A percentile compares a stretch with the other conserved stretches of the same genome.
Evolutionary conservation across 2,797 vertebrate genomes (phyloP).

Genomic region (Borostomias antarcticus): DNA sequence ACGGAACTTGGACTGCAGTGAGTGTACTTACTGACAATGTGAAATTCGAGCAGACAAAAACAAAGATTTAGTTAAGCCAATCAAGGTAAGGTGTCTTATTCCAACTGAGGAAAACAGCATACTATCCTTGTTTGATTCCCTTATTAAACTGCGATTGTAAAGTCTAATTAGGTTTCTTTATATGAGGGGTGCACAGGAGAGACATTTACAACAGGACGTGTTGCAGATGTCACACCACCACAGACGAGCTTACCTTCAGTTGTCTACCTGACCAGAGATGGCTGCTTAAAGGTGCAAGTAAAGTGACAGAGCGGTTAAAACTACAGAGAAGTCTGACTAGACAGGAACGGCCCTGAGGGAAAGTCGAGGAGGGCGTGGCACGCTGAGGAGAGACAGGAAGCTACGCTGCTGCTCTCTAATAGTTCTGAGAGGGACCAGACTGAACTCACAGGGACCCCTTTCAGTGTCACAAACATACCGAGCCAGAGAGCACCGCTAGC

Average conservation of each 20-base stretch:
- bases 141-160: neutral
- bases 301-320: conserved; percentile 66
- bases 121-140: neutral
- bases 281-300: conserved; percentile 74
- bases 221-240: conserved; percentile 65
- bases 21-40: conserved; percentile 30
- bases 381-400: conserved; percentile 2
- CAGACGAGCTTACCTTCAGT: conserved; percentile 77
- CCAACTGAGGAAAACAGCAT: conserved; percentile 21
- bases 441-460: neutral
- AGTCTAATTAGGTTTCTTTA: conserved; percentile 30
- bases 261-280: conserved; percentile 74
- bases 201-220: conserved; percentile 64
- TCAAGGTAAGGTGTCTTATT: conserved; percentile 18
- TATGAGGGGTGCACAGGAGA: conserved; percentile 55
- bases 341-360: conserved; percentile 25
- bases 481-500: conserved; percentile 47
- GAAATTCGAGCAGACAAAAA: conserved; percentile 14
- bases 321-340: conserved; percentile 45
- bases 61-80: conserved; percentile 24
- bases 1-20: neutral
- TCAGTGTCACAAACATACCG: conserved; percentile 1
- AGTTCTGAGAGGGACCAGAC: neutral
- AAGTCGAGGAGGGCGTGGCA: conserved; percentile 23
- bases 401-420: conserved; percentile 35